Base-by-base conservation (phyloP, 37 sponge, comb jelly and placozoan species). In the Lycopodina hypogea region DNA sequence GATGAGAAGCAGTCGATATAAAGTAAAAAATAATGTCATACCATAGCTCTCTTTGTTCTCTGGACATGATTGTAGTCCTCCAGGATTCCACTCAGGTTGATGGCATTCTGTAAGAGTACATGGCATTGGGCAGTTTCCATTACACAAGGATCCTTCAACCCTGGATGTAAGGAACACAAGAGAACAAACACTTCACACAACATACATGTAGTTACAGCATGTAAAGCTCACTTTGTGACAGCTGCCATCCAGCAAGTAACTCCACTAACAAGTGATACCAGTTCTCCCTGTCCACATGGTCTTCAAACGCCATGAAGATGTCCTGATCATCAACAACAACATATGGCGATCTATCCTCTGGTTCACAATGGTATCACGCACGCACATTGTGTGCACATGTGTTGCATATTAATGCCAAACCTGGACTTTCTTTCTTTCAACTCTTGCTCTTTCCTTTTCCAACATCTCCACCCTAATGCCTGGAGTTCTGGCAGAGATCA, bases 251-350 rank as follows among this genome's bases (percentile, higher is more conserved):
- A 59, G 32, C 19, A 38, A 71, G 78, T 38, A 84, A 32, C 72
- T 84, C 85, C 41, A 61, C 50, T 1, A 84, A 35, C 72, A 84
- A 77, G 52, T 59, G 78, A 34, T 77, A 77, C 78, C 78, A 77
- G 52, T 51, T 40, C 26, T 84, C 85, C 42, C 78, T 77, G 33
- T 78, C 78, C 37, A 28, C n/a, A 36, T 52, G 6, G 2, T 42
- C 38, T 24, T 6, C 59, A 41, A 84, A 84, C 22, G 59, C 62
- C 26, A 76, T 60, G 52, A 38, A 84, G 22, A 42, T 9, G 75
- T 74, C 81, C 39, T 60, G 61, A 65, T n/a, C n/a, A n/a, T n/a
- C n/a, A n/a, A n/a, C n/a, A n/a, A n/a, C n/a, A n/a, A n/a, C n/a
- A n/a, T n/a, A n/a, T n/a, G n/a, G 17, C 17, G 55, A 19, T 19